Conservation (phyloP, 2,888 invertebrate genomes). For the Nomada flava region DNA sequence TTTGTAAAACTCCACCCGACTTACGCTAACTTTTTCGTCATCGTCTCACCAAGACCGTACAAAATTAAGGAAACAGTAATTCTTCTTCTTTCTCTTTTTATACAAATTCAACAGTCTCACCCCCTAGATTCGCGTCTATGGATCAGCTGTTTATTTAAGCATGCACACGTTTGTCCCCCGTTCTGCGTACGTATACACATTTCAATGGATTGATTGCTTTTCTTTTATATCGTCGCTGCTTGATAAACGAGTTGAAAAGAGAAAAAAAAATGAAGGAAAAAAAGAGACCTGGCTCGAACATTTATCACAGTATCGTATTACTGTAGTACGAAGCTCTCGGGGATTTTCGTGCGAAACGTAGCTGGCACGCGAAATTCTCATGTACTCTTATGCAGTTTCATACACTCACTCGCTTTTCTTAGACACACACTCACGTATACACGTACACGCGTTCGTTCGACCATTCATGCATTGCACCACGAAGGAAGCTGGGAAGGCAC, state of each 20-base stretch:
- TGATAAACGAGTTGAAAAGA: slow-evolving; percentile 32
- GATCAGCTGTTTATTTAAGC: slow-evolving; percentile 28
- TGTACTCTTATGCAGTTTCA: not conserved
- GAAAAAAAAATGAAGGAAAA: slow-evolving; percentile 46
- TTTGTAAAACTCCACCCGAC: slow-evolving; percentile 41
- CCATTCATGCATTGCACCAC: slow-evolving; percentile 68
- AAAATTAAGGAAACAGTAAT: slow-evolving; percentile 43
- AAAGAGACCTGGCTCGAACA: slow-evolving; percentile 60
- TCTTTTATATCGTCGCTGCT: slow-evolving; percentile 42
- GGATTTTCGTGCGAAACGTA: slow-evolving; percentile 60
- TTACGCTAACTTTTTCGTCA: slow-evolving; percentile 32
- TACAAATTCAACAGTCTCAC: slow-evolving; percentile 20
- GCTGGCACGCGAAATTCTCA: slow-evolving; percentile 57
- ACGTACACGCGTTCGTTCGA: slow-evolving; percentile 28
- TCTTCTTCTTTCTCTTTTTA: slow-evolving; percentile 1
- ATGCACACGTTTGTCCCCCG: slow-evolving; percentile 18
- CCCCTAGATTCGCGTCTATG: slow-evolving; percentile 37
- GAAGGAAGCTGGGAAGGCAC: slow-evolving; percentile 78
- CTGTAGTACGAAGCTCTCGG: slow-evolving; percentile 71
- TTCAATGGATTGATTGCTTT: slow-evolving; percentile 44
- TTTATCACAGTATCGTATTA: slow-evolving; percentile 75
- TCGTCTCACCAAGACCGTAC: slow-evolving; percentile 26
- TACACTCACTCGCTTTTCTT: slow-evolving; percentile 24
- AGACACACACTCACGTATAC: slow-evolving; percentile 35
- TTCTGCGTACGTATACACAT: slow-evolving; percentile 32